These are phyloP conservation scores for Melipona bicolor DNA, from an alignment of 2,888 invertebrate species.

Conservation along the genomic window DNA sequence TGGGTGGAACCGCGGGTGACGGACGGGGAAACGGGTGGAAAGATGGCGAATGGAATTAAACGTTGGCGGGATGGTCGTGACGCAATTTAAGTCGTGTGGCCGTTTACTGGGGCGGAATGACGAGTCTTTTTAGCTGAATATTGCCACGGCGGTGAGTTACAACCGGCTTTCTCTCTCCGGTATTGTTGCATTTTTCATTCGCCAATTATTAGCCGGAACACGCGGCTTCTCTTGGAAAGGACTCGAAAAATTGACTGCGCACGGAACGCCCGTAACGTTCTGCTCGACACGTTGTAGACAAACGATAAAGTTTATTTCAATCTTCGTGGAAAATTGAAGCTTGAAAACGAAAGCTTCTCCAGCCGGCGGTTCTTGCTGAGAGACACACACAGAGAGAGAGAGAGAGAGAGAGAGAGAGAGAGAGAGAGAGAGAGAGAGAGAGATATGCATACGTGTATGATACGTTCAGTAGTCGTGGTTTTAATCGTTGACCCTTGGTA, in stretches of 20 bases:
- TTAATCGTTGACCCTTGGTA: constrained; percentile 21
- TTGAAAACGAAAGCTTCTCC: constrained; percentile 6
- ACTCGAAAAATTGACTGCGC: constrained; percentile 39
- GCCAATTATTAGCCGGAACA: constrained; percentile 59
- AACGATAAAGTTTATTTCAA: constrained; percentile 41
- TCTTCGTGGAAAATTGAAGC: constrained; percentile 34
- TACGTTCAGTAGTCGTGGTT: neutral
- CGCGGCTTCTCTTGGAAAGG: constrained; percentile 21
- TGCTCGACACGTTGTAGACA: neutral
- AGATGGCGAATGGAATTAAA: constrained; percentile 70
- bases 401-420: too few relatives aligned
- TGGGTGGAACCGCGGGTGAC: neutral
- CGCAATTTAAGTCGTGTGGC: constrained; percentile 69
- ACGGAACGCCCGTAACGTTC: neutral
- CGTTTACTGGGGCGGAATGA: constrained; percentile 67
- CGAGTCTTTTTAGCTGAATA: constrained; percentile 62
- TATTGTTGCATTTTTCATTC: constrained; percentile 64
- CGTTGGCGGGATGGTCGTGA: constrained; percentile 64
- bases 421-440: too few relatives aligned
- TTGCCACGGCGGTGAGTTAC: constrained; percentile 61
- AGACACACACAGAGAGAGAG: neutral
- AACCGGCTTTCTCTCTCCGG: constrained; percentile 28
- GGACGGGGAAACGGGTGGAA: constrained; percentile 14
- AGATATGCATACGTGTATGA: too few relatives aligned
- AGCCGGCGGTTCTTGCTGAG: neutral